phyloP scores from a whole-genome alignment of 2,113 vertebrate species.

The Montifringilla adamsi region DNA sequence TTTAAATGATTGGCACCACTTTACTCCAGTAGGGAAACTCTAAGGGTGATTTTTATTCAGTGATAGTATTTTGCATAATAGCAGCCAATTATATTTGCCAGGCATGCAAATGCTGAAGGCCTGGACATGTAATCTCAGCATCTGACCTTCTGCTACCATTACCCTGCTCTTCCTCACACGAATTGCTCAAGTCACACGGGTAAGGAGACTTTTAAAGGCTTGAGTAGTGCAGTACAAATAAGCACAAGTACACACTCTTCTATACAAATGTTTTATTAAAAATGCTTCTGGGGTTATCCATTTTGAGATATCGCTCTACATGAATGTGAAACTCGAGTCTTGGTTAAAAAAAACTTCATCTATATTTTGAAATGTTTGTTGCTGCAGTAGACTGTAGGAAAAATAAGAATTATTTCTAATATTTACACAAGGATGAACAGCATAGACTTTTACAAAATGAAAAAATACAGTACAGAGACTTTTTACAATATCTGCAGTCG shows the following conservation, averaged over 20 bases:
- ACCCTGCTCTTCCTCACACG: neutral
- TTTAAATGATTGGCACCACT: neutral
- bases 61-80: neutral
- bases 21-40: neutral
- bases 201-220: neutral
- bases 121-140: neutral
- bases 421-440: neutral
- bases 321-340: neutral
- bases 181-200: neutral
- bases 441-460: neutral
- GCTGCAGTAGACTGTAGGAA: neutral
- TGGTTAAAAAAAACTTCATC: neutral
- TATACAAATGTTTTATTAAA: conserved; percentile 68
- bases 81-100: neutral
- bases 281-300: neutral
- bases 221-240: neutral
- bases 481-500: neutral
- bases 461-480: neutral
- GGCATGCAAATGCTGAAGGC: neutral
- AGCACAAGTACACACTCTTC: neutral
- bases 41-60: neutral
- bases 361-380: neutral
- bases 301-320: neutral
- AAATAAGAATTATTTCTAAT: neutral
- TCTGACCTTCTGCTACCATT: neutral